Conservation (phyloP, 1,140 invertebrate species). For the Telenomus remus region DNA sequence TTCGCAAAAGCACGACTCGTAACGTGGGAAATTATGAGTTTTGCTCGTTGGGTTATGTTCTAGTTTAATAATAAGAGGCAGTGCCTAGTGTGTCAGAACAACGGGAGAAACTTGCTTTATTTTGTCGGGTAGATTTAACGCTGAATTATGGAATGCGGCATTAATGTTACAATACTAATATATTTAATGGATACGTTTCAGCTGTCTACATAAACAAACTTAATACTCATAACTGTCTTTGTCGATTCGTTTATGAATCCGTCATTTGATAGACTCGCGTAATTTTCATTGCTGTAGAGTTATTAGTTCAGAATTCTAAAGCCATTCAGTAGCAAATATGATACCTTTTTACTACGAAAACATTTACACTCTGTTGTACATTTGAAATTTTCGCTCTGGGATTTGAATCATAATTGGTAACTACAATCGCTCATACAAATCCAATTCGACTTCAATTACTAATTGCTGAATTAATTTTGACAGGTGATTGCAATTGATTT, state of each 20-base stretch:
- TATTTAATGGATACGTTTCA: constrained; percentile 50
- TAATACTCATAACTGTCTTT: constrained; percentile 34
- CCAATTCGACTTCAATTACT: too few species aligned
- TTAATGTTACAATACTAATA: constrained; percentile 45
- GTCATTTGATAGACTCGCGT: constrained; percentile 18
- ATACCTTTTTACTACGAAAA: too few species aligned
- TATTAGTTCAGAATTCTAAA: neutral
- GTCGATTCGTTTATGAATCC: constrained; percentile 40
- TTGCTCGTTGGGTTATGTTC: constrained; percentile 38
- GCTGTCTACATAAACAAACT: constrained; percentile 37
- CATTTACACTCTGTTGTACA: too few species aligned
- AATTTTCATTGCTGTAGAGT: neutral
- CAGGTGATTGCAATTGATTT: too few species aligned
- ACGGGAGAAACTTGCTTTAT: constrained; percentile 48
- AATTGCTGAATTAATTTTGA: too few species aligned
- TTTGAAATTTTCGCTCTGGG: too few species aligned
- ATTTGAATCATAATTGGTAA: too few species aligned
- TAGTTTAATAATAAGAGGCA: constrained; percentile 50
- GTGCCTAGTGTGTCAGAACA: constrained; percentile 22
- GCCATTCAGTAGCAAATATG: too few species aligned
- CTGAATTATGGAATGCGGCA: constrained; percentile 46
- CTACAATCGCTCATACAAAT: too few species aligned
- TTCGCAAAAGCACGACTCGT: constrained; percentile 52
- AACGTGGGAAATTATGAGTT: constrained; percentile 59
- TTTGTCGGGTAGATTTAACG: constrained; percentile 45